These are phyloP conservation scores for Sitodiplosis mosellana DNA, from an alignment of 1,140 invertebrate species.

Conservation along the genomic window DNA sequence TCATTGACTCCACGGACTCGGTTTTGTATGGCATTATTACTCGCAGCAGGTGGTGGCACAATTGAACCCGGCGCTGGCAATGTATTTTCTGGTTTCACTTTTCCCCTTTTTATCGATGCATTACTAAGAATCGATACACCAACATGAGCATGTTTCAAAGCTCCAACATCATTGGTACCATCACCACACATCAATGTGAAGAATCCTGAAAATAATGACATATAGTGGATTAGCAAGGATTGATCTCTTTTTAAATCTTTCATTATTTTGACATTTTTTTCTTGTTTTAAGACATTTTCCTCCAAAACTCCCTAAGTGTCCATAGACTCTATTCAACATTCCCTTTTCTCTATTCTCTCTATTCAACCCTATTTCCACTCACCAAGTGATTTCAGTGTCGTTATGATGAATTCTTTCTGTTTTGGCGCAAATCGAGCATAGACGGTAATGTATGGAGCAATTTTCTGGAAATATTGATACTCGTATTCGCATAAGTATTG, in stretches of 20 bases:
- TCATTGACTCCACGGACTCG: slow-evolving; percentile 3
- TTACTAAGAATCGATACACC: slow-evolving; percentile 80
- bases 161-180: slow-evolving; percentile 99
- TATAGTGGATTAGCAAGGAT: too few species aligned
- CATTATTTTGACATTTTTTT: too few species aligned
- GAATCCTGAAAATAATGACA: slow-evolving; percentile 44
- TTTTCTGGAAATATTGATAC: slow-evolving; percentile 39
- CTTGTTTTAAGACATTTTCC: too few species aligned
- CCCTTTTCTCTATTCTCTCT: too few species aligned
- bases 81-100: slow-evolving; percentile 19
- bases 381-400: slow-evolving; percentile 57
- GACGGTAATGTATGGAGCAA: slow-evolving; percentile 74
- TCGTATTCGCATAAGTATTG: slow-evolving; percentile 48
- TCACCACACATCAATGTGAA: slow-evolving; percentile 98
- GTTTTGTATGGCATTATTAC: slow-evolving; percentile 1
- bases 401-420: slow-evolving; percentile 92
- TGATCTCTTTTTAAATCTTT: too few species aligned
- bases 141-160: slow-evolving; percentile 83
- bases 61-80: slow-evolving; percentile 6
- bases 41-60: slow-evolving; percentile 13
- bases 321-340: too few species aligned
- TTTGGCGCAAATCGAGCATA: slow-evolving; percentile 91
- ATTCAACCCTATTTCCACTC: too few species aligned
- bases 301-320: too few species aligned
- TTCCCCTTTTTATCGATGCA: slow-evolving; percentile 43